Base-by-base conservation (phyloP, 2,113 vertebrate genomes). In the Cryptomyrus ogoouensis region DNA sequence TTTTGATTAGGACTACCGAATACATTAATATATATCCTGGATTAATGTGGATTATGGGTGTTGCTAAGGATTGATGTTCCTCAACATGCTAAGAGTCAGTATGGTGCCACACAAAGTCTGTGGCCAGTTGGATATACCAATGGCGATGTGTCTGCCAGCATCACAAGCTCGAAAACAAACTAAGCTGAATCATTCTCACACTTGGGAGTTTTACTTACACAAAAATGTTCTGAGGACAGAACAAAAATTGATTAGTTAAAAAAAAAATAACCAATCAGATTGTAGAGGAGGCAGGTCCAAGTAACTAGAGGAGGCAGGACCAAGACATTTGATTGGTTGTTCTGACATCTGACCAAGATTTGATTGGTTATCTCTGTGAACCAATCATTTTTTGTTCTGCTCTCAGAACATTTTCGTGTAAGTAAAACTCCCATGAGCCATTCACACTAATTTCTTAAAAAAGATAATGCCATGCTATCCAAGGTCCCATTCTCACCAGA, bases 121-220 rank as follows among this genome's bases (percentile, higher is more conserved):
- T 42, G 97, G 96, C 62, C 98, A 94, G 93, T 99, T 97, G 2
- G 98, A 96, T 5, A 98, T 98, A 88, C 97, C 97, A 90, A 99
- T 97, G 83, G 97, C 96, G 58, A 99, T 96, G 39, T 97, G 96
- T 0, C n/a, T 47, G n/a, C 2, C 47, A 13, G 46, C 24, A 86
- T 86, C n/a, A 47, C 21, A 50, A 12, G 83, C 47, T 21, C 15
- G 2, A 86, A 86, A 86, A 15, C n/a, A 49, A 50, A 31, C 17
- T 49, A 86, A 49, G 83, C 83, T 12, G 21, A 17, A n/a, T 86
- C 83, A 50, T 86, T 50, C 12, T 12, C 24, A n/a, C 56, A 62
- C 56, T 62, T 9, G 56, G 24, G 56, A 62, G 24, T n/a, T n/a
- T 62, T 62, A 62, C 56, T 62, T 62, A n/a, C 24, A 62, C 56